A percentile compares a stretch with the other conserved stretches of the same genome.
Conservation (phyloP, 2,888 invertebrate genomes). For the Ophioninae sp. region DNA sequence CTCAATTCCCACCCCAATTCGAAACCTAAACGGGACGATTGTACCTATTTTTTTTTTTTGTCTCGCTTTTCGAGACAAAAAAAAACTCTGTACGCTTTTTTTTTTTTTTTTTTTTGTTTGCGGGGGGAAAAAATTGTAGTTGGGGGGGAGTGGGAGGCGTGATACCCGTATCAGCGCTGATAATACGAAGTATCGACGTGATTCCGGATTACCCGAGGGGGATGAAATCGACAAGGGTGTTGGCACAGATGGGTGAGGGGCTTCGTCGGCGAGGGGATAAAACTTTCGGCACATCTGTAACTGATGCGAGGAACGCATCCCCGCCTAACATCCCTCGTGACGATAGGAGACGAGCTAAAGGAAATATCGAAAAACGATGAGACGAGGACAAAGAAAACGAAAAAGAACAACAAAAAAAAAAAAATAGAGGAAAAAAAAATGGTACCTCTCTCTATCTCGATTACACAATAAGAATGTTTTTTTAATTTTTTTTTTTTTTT, state of each 20-base stretch:
- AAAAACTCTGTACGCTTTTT: no score
- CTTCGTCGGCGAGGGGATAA: conserved; percentile 6
- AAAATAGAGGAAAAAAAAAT: conserved; percentile 8
- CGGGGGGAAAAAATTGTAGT: not conserved
- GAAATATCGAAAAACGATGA: conserved; percentile 2
- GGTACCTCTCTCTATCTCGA: not conserved
- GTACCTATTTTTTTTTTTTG: no score
- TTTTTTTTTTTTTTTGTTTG: not conserved
- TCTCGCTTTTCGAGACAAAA: no score
- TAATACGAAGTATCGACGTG: conserved; percentile 52
- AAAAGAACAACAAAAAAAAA: not conserved
- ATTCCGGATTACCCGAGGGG: conserved; percentile 50
- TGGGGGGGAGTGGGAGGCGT: not conserved
- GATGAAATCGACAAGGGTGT: conserved; percentile 21
- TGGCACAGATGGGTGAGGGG: not conserved
- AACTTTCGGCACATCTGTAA: conserved; percentile 51
- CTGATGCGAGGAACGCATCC: conserved; percentile 33
- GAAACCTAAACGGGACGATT: not conserved
- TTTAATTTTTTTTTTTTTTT: no score
- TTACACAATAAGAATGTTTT: not conserved
- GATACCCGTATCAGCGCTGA: conserved; percentile 8
- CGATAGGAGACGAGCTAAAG: conserved; percentile 4
- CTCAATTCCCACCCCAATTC: not conserved
- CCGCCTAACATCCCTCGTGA: conserved; percentile 9
- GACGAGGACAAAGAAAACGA: not conserved